Evolutionary conservation across 2,797 vertebrate genomes (phyloP), one percentile per base, ranked within the genome.

Genomic region (Nannoperca australis): DNA sequence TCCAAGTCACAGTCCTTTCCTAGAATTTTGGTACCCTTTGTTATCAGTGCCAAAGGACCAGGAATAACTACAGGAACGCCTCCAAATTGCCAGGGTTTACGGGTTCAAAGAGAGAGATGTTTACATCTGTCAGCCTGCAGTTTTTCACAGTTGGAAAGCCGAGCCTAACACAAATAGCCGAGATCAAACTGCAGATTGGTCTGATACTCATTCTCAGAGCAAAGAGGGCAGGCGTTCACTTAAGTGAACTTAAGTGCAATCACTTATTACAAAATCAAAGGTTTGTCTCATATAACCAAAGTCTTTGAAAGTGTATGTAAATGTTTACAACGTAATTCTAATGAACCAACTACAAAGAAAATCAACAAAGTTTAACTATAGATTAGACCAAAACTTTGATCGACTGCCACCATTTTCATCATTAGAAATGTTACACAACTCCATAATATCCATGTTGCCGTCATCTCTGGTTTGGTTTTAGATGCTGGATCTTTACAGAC

Each of bases 121-220:
- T 79, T 56, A 72, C 47, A 62, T 47, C 60, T 64, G 65, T 64
- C 66, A 69, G 67, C 65, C 66, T 79, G 66, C 36, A 62, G 36
- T 59, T 62, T 69, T 34, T 79, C 83, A 67, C 69, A 45, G 70
- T 20, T 71, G 49, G 50, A 81, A 73, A 78, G 27, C 13, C 1
- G 4, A 50, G 38, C 38, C 50, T 55, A 10, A 32, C 7, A 38
- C 55, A 74, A 65, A 32, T 32, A 54, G 27, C 8, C 5, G 17
- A 50, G 22, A 20, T 70, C 50, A 70, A 68, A 70, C 36, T 60
- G 38, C n/a, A 47, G 32, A 56, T 34, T 27, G 34, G n/a, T 51
- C 55, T 7, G 27, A 67, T 53, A 49, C 17, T 45, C 12, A 32
- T 8, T 30, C n/a, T 22, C 1, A n/a, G 3, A 53, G 14, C 20